Evolutionary conservation across 2,113 vertebrate genomes (phyloP).

Genomic region (Entelurus aequoreus): DNA sequence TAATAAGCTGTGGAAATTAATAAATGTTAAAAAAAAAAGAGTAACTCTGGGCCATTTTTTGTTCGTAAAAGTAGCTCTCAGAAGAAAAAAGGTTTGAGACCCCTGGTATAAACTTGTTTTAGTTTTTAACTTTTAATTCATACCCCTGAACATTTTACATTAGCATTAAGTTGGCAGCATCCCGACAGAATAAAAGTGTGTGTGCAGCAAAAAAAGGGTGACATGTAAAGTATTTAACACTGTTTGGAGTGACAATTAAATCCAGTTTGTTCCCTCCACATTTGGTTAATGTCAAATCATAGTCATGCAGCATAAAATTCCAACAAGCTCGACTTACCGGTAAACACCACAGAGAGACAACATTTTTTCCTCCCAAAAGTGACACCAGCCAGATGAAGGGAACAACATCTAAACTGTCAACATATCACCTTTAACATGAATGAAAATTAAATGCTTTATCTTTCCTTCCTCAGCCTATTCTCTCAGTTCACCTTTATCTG

Average conservation of each 20-base stretch:
- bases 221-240: not conserved
- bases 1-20: no score
- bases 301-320: slow-evolving; percentile 21
- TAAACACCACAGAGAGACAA: slow-evolving; percentile 2
- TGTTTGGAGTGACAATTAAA: slow-evolving; percentile 8
- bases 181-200: not conserved
- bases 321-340: slow-evolving; percentile 22
- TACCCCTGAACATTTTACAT: not conserved
- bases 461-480: slow-evolving; percentile 17
- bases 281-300: slow-evolving; percentile 30
- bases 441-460: slow-evolving; percentile 39
- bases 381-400: slow-evolving; percentile 6
- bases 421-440: slow-evolving; percentile 39
- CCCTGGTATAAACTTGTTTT: no score
- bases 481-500: slow-evolving; percentile 15
- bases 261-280: slow-evolving; percentile 6
- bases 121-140: not conserved
- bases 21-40: no score
- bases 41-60: no score
- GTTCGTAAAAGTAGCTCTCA: no score
- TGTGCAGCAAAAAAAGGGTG: not conserved
- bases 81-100: no score
- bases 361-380: slow-evolving; percentile 14
- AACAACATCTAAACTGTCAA: slow-evolving; percentile 28
- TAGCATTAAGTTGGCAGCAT: not conserved